Conservation (phyloP, 2,113 vertebrate genomes). For the Amphiprion percula region DNA sequence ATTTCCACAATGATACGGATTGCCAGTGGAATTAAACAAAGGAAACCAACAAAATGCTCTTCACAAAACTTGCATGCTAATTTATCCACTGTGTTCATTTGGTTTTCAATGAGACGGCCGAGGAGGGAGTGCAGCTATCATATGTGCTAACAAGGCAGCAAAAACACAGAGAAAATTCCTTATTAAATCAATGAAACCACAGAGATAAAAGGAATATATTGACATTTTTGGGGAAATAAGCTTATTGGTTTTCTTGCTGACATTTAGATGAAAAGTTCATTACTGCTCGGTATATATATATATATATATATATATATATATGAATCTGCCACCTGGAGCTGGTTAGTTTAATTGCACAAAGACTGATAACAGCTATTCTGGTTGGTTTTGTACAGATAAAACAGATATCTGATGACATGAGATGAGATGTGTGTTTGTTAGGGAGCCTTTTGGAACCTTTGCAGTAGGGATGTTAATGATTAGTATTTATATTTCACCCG, state of each 20-base stretch:
- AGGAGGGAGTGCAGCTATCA: conserved; percentile 5
- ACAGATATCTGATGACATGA: background rate
- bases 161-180: background rate
- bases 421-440: background rate
- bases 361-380: background rate
- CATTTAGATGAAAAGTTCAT: conserved; percentile 9
- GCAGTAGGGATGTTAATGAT: too few relatives aligned
- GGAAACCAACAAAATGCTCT: conserved; percentile 21
- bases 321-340: background rate
- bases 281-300: background rate
- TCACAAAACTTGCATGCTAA: conserved; percentile 35
- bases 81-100: conserved; percentile 33
- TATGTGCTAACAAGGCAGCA: conserved; percentile 3
- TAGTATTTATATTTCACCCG: too few relatives aligned
- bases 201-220: conserved; percentile 21
- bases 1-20: conserved; percentile 41
- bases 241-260: background rate
- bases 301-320: background rate
- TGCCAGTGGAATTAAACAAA: conserved; percentile 48
- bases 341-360: background rate
- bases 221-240: background rate
- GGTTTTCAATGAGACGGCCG: conserved; percentile 14
- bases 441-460: too few relatives aligned
- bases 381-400: background rate
- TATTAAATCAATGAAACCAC: conserved; percentile 12